phyloP scores from a whole-genome alignment of 1,140 invertebrate species.

The Melipona quadrifasciata region DNA sequence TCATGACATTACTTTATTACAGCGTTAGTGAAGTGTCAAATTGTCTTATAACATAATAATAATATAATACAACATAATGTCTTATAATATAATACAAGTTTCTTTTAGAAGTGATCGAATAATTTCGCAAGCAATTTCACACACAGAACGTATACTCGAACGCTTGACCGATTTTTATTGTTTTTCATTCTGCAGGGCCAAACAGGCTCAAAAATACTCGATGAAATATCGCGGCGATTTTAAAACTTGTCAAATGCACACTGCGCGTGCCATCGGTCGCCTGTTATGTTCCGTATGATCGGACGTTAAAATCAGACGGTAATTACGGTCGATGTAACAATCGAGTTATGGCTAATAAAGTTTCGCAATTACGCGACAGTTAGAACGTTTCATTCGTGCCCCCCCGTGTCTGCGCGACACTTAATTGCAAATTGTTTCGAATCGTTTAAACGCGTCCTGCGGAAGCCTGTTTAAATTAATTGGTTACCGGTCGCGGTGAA shows the following conservation, averaged over 20 bases:
- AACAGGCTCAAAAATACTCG: neutral
- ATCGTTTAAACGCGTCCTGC: neutral
- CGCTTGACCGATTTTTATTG: neutral
- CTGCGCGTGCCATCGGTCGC: neutral
- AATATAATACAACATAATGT: no score
- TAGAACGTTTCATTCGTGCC: neutral
- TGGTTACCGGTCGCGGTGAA: neutral
- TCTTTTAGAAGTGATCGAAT: no score
- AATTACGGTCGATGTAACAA: neutral
- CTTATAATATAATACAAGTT: no score
- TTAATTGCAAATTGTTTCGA: slow-evolving; percentile 1
- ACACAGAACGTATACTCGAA: no score
- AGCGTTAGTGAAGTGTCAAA: no score
- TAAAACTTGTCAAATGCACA: neutral
- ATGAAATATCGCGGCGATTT: neutral
- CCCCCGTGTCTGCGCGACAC: neutral
- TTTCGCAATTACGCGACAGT: neutral
- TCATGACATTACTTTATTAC: no score
- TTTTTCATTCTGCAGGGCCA: no score
- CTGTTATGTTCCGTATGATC: neutral
- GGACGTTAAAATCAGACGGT: neutral
- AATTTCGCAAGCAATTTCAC: no score
- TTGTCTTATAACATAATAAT: no score
- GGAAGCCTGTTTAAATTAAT: neutral
- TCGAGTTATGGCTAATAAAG: slow-evolving; percentile 16